Conservation (phyloP, 2,797 vertebrate genomes). For the Phalanger gymnotis region DNA sequence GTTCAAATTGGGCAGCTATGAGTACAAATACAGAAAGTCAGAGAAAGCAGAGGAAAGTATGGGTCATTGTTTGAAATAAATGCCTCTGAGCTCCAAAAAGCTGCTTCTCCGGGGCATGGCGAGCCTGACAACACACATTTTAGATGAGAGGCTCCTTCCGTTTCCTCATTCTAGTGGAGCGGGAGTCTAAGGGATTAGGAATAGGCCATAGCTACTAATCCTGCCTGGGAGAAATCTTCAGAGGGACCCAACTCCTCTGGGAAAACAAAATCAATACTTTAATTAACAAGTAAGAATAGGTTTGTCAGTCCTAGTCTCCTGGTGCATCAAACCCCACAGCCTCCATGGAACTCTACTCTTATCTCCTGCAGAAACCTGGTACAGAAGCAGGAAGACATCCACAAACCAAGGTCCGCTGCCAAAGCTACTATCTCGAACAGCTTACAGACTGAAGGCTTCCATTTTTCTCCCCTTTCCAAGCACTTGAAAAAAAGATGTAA, state of each 20-base stretch:
- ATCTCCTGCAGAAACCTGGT: neutral
- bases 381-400: neutral
- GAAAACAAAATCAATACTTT: neutral
- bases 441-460: neutral
- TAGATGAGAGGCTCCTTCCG: neutral
- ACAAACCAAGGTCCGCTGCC: neutral
- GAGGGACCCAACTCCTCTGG: neutral
- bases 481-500: neutral
- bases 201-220: neutral
- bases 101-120: neutral
- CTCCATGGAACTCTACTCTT: neutral
- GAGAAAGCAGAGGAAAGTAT: neutral
- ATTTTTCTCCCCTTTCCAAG: neutral
- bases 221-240: neutral
- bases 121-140: neutral
- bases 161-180: neutral
- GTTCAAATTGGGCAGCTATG: neutral
- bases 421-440: neutral
- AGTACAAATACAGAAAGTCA: neutral
- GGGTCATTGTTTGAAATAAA: neutral
- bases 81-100: neutral
- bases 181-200: neutral
- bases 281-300: neutral
- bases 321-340: neutral
- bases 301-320: neutral